Conservation (phyloP, 2,888 invertebrate species). For the Lasioglossum leucozonium region DNA sequence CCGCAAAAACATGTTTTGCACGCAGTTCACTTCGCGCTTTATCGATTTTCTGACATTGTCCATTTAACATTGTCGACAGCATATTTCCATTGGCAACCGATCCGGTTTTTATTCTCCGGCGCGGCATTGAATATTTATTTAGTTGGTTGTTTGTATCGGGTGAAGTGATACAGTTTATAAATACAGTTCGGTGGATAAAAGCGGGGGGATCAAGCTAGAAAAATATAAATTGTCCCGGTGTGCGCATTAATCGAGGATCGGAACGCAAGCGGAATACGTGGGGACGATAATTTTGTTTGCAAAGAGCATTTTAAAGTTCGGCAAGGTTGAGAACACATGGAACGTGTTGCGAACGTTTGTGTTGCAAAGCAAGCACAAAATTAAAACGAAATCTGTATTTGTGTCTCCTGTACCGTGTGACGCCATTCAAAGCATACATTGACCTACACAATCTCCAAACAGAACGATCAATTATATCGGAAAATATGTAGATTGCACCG, state of each 20-base stretch:
- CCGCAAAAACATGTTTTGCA: neutral
- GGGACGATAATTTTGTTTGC: neutral
- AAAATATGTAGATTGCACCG: neutral
- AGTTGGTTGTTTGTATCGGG: neutral
- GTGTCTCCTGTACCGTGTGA: no score
- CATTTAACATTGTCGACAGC: neutral
- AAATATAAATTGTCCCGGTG: neutral
- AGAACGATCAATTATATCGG: neutral
- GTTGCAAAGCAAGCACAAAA: neutral
- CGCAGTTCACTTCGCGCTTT: neutral
- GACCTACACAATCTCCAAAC: neutral
- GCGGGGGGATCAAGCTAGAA: neutral
- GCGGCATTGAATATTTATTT: neutral
- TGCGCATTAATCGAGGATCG: neutral
- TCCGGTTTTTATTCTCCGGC: neutral
- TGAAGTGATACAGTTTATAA: neutral
- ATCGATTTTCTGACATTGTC: neutral
- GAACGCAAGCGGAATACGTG: neutral
- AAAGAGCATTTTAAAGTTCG: neutral
- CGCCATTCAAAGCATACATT: no score
- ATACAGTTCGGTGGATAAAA: neutral
- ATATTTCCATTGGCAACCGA: neutral
- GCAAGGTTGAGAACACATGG: neutral
- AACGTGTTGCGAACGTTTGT: neutral
- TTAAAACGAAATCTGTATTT: no score